These are phyloP conservation scores for Thunnus thynnus DNA, from an alignment of 2,113 vertebrate species.

Conservation along the genomic window DNA sequence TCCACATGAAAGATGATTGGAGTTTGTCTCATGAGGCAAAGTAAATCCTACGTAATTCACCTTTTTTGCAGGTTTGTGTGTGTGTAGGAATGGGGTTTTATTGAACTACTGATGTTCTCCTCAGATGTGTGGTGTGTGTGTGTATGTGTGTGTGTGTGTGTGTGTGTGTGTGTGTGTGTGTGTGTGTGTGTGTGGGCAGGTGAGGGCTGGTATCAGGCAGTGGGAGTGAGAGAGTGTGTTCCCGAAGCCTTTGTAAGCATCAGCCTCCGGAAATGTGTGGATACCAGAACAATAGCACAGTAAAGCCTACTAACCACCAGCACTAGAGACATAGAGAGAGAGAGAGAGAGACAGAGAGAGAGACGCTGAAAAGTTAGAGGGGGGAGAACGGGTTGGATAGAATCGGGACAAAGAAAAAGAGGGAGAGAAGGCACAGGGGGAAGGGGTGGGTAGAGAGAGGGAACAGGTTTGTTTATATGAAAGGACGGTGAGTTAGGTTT, in stretches of 20 bases:
- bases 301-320: constrained; percentile 66
- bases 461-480: constrained; percentile 72
- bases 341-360: constrained; percentile 27
- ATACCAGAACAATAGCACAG: constrained; percentile 78
- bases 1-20: constrained; percentile 46
- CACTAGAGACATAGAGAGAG: constrained; percentile 41
- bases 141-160: constrained; percentile 17
- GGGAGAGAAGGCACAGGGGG: constrained; percentile 28
- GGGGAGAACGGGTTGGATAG: constrained; percentile 7
- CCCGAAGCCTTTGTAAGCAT: constrained; percentile 53
- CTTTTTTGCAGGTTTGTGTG: constrained; percentile 35
- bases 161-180: constrained; percentile 45
- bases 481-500: constrained; percentile 74
- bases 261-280: constrained; percentile 77
- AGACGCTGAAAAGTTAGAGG: constrained; percentile 28
- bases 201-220: constrained; percentile 54
- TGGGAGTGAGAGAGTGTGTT: constrained; percentile 50
- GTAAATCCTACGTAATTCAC: constrained; percentile 57
- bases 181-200: constrained; percentile 54
- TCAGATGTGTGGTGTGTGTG: constrained; percentile 32
- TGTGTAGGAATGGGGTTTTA: constrained; percentile 4
- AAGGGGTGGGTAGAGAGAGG: constrained; percentile 36
- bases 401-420: constrained; percentile 63
- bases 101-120: not conserved
- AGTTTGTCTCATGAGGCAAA: constrained; percentile 10